Evolutionary conservation across 64 coral and sea anemone species (phyloP).

Genomic region (Actinia equina): DNA sequence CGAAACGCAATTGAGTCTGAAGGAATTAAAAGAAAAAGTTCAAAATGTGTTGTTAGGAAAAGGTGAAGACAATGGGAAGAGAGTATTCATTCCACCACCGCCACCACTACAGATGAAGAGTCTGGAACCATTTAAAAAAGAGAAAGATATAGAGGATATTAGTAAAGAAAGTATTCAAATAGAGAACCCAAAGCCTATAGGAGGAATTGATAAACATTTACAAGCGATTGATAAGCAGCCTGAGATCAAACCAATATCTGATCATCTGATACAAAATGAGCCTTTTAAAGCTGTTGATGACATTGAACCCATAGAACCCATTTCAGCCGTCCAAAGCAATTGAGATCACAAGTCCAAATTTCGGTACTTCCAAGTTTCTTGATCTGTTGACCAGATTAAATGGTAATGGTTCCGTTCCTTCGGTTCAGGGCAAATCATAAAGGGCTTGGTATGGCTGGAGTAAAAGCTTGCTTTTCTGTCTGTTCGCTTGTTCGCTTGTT

Average conservation of each 20-base stretch:
- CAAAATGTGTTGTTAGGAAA: background rate
- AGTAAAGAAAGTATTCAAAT: conserved; percentile 45
- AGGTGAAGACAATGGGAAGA: background rate
- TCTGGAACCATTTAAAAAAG: conserved; percentile 32
- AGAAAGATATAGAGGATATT: conserved; percentile 47
- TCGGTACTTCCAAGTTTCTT: too few relatives aligned
- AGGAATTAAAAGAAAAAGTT: background rate
- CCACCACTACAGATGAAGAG: conserved; percentile 26
- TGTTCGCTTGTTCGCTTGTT: too few relatives aligned
- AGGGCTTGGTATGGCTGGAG: too few relatives aligned
- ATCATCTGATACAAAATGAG: conserved; percentile 30
- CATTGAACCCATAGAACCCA: background rate
- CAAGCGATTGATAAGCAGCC: conserved; percentile 31
- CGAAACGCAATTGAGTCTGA: background rate
- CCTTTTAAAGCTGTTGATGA: background rate
- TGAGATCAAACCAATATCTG: conserved; percentile 39
- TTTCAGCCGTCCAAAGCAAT: background rate
- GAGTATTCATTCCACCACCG: conserved; percentile 38
- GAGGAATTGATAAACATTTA: conserved; percentile 64
- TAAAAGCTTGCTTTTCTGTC: too few relatives aligned
- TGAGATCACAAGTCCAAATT: background rate
- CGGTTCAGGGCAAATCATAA: too few relatives aligned
- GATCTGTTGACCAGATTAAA: too few relatives aligned
- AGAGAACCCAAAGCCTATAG: conserved; percentile 32
- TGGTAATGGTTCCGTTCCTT: too few relatives aligned